A percentile compares a stretch with the other conserved stretches of the same genome.
phyloP scores from a whole-genome alignment of 2,888 invertebrate species.

The Amiota communis region DNA sequence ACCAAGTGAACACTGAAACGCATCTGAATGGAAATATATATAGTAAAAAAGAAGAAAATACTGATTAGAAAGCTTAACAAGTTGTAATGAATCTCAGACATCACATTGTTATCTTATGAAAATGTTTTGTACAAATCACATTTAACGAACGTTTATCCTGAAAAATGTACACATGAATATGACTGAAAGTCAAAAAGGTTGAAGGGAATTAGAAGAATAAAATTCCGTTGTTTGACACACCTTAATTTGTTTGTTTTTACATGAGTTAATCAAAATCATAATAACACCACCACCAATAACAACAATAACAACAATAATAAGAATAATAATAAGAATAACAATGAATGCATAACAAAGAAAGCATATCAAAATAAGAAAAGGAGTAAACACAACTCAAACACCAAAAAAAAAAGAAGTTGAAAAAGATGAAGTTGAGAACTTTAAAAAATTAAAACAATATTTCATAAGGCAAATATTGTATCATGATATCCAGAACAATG shows the following conservation, averaged over 20 bases:
- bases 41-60: no score
- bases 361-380: slow-evolving; percentile 4
- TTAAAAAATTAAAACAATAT: slow-evolving; percentile 22
- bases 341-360: neutral
- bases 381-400: neutral
- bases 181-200: neutral
- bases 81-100: no score
- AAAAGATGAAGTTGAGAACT: neutral
- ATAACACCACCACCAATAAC: neutral
- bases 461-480: neutral
- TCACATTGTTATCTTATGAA: neutral
- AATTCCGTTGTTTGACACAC: slow-evolving; percentile 14
- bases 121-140: neutral
- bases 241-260: slow-evolving; percentile 16
- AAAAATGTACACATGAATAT: no score
- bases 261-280: slow-evolving; percentile 3
- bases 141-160: neutral
- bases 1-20: no score
- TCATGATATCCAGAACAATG: slow-evolving; percentile 13
- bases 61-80: no score
- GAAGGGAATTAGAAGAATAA: neutral
- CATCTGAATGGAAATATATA: no score
- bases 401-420: neutral
- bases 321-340: slow-evolving; percentile 9
- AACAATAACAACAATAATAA: neutral